Evolutionary conservation across 2,113 vertebrate species (phyloP).

Genomic region (Sebastes fasciatus): DNA sequence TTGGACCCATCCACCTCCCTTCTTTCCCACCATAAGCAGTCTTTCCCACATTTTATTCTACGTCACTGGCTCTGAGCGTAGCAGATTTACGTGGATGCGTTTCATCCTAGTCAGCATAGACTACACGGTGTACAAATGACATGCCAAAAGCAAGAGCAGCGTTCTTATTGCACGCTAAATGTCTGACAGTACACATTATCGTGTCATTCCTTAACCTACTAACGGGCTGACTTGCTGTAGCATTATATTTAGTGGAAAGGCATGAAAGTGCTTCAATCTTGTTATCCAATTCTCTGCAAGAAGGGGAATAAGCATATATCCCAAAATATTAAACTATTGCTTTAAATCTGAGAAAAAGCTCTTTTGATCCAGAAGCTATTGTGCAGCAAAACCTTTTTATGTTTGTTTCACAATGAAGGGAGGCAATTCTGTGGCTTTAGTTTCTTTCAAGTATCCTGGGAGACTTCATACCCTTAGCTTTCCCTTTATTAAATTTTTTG

Average conservation of each 20-base stretch:
- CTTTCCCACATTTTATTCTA: too few species aligned
- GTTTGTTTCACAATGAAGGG: slow-evolving; percentile 61
- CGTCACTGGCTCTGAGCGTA: too few species aligned
- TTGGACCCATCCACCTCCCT: too few species aligned
- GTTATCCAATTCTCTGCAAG: neutral
- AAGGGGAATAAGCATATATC: neutral
- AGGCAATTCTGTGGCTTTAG: slow-evolving; percentile 30
- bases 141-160: too few species aligned
- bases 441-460: slow-evolving; percentile 55
- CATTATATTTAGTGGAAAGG: neutral
- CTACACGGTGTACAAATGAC: too few species aligned
- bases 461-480: slow-evolving; percentile 16
- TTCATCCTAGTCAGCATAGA: too few species aligned
- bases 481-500: slow-evolving; percentile 13
- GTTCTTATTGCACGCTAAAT: too few species aligned
- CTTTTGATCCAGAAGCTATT: slow-evolving; percentile 49
- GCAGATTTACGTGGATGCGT: too few species aligned
- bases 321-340: neutral
- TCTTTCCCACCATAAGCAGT: too few species aligned
- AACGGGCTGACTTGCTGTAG: neutral
- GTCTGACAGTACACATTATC: too few species aligned
- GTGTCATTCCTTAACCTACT: too few species aligned
- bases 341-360: neutral
- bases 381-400: slow-evolving; percentile 44
- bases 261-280: neutral